These are phyloP conservation scores for Telmatherina bonti DNA, from an alignment of 2,797 vertebrate genomes.

Conservation along the genomic window DNA sequence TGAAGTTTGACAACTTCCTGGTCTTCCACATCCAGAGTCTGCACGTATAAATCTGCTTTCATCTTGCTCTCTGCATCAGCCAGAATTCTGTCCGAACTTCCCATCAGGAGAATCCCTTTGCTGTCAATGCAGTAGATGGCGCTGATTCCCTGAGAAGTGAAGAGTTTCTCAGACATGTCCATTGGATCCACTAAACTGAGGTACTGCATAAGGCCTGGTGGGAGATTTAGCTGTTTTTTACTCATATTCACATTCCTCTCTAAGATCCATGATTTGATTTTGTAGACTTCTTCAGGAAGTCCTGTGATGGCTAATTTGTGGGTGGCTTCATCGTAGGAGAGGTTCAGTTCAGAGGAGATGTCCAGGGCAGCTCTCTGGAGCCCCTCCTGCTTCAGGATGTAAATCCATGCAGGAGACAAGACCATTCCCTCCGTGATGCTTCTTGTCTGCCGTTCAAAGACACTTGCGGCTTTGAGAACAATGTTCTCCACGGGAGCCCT, in stretches of 20 bases:
- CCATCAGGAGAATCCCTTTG: conserved; percentile 70
- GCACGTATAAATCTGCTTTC: conserved; percentile 50
- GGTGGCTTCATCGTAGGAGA: conserved; percentile 67
- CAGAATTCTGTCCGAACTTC: conserved; percentile 65
- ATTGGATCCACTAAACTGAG: conserved; percentile 72
- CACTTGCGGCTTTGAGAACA: conserved; percentile 57
- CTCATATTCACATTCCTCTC: conserved; percentile 69
- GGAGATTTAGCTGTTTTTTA: conserved; percentile 55
- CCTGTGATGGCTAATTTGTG: conserved; percentile 79
- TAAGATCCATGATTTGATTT: conserved; percentile 81
- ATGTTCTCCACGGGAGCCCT: conserved; percentile 68
- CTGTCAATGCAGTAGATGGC: conserved; percentile 76
- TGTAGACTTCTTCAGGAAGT: conserved; percentile 74
- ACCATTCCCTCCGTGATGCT: conserved; percentile 66
- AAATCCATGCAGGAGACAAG: conserved; percentile 68
- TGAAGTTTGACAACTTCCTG: conserved; percentile 58
- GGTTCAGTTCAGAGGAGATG: conserved; percentile 70
- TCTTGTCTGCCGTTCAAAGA: conserved; percentile 76
- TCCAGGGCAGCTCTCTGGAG: conserved; percentile 51
- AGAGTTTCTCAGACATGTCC: conserved; percentile 79
- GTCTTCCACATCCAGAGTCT: conserved; percentile 75
- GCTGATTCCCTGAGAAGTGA: conserved; percentile 79
- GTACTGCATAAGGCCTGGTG: conserved; percentile 77
- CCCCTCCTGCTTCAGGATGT: conserved; percentile 78
- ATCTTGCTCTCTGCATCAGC: conserved; percentile 80